Conservation (phyloP, 1,140 invertebrate genomes). For the Anoplophora glabripennis region DNA sequence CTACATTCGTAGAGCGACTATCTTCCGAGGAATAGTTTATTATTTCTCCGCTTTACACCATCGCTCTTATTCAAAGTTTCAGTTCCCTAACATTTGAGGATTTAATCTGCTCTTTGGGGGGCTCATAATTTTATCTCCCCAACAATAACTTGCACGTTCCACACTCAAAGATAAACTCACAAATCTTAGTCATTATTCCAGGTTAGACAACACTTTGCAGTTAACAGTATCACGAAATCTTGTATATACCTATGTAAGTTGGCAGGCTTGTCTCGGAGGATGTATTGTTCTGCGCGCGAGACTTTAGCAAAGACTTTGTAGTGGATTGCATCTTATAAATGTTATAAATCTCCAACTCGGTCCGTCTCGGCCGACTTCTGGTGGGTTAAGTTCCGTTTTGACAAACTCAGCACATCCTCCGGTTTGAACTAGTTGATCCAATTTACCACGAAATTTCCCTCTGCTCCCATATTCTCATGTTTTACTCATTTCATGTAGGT, state of each 20-base stretch:
- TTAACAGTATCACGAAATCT: slow-evolving; percentile 18
- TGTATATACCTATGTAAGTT: slow-evolving; percentile 31
- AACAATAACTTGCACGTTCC: slow-evolving; percentile 22
- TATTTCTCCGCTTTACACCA: no score
- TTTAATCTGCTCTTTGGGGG: slow-evolving; percentile 18
- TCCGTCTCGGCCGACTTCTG: slow-evolving; percentile 16
- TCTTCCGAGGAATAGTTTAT: no score
- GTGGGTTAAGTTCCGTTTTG: slow-evolving; percentile 29
- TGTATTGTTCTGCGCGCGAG: slow-evolving; percentile 28
- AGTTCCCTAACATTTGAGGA: slow-evolving; percentile 9
- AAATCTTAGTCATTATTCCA: slow-evolving; percentile 37
- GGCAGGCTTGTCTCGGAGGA: slow-evolving; percentile 6
- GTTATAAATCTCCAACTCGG: slow-evolving; percentile 27
- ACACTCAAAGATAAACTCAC: slow-evolving; percentile 29
- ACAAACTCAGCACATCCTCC: slow-evolving; percentile 26
- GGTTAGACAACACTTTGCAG: slow-evolving; percentile 34
- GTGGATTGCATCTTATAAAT: slow-evolving; percentile 34
- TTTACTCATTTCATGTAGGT: no score
- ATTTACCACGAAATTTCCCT: slow-evolving; percentile 1
- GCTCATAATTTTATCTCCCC: slow-evolving; percentile 18
- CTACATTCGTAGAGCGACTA: no score
- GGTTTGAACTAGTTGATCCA: slow-evolving; percentile 14
- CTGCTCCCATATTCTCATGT: background rate
- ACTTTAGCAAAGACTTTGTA: slow-evolving; percentile 31
- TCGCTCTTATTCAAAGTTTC: no score